phyloP scores from a whole-genome alignment of 2,888 invertebrate genomes.

The Platycnemis pennipes region DNA sequence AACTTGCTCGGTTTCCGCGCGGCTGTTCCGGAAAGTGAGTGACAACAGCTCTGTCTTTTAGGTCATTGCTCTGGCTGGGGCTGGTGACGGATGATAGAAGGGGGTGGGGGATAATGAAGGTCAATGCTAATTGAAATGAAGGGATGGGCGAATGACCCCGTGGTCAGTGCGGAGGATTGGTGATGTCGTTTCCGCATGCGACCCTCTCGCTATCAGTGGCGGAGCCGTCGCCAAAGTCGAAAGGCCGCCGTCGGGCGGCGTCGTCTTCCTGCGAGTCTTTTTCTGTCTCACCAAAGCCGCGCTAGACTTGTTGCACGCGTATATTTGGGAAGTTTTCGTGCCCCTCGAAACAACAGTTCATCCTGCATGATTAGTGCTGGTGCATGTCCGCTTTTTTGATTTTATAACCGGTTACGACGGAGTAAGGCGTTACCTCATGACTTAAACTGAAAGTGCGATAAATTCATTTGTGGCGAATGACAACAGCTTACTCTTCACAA shows the following conservation, averaged over 20 bases:
- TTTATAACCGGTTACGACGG: too few species aligned
- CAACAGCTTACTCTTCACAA: too few species aligned
- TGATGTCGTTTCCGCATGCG: neutral
- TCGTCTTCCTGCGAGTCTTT: neutral
- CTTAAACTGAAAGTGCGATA: too few species aligned
- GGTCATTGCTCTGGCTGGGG: slow-evolving; percentile 1
- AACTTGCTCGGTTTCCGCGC: neutral
- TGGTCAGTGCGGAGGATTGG: neutral
- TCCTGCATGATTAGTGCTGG: too few species aligned
- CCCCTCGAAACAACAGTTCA: too few species aligned
- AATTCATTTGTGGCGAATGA: too few species aligned
- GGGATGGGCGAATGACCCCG: neutral
- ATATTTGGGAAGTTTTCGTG: too few species aligned
- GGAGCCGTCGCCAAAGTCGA: neutral
- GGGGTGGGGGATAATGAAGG: neutral
- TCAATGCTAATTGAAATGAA: slow-evolving; percentile 16
- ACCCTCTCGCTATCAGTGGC: neutral
- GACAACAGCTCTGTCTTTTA: neutral
- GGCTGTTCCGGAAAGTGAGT: neutral
- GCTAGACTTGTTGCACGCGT: too few species aligned
- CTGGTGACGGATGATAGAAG: neutral
- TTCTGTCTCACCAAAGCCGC: too few species aligned
- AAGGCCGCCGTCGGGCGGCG: neutral
- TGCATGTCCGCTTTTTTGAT: too few species aligned
- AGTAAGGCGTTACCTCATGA: too few species aligned